Evolutionary conservation across 2,888 invertebrate genomes (phyloP).

Genomic region (Tridacna gigas): DNA sequence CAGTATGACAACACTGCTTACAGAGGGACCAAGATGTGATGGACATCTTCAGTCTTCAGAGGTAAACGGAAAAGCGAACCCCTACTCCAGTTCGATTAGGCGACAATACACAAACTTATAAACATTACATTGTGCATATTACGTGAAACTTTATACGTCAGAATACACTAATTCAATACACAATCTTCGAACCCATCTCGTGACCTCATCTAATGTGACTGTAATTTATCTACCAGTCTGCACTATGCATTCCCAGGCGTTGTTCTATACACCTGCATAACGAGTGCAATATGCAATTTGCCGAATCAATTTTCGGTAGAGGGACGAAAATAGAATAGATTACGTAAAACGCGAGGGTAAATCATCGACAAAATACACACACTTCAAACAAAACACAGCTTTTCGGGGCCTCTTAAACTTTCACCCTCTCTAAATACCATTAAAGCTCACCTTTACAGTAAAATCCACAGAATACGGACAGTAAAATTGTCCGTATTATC

Average conservation of each 20-base stretch:
- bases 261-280: slow-evolving; percentile 14
- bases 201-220: not conserved
- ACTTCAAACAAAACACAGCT: slow-evolving; percentile 4
- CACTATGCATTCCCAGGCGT: slow-evolving; percentile 20
- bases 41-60: no score
- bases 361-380: slow-evolving; percentile 8
- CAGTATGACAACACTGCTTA: no score
- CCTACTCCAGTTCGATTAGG: no score
- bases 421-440: not conserved
- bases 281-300: slow-evolving; percentile 19
- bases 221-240: not conserved
- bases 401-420: not conserved
- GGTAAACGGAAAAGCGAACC: no score
- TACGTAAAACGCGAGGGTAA: slow-evolving; percentile 13
- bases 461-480: slow-evolving; percentile 17
- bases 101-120: slow-evolving; percentile 1
- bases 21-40: no score
- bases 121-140: slow-evolving; percentile 4
- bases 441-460: slow-evolving; percentile 1
- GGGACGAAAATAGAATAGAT: slow-evolving; percentile 21
- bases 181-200: not conserved
- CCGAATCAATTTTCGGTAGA: not conserved
- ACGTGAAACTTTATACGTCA: not conserved
- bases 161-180: not conserved
- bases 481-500: slow-evolving; percentile 31